A percentile compares a stretch with the other conserved stretches of the same genome.
These are phyloP conservation scores for Papilio elwesi DNA, from an alignment of 2,888 invertebrate genomes.

Conservation along the genomic window DNA sequence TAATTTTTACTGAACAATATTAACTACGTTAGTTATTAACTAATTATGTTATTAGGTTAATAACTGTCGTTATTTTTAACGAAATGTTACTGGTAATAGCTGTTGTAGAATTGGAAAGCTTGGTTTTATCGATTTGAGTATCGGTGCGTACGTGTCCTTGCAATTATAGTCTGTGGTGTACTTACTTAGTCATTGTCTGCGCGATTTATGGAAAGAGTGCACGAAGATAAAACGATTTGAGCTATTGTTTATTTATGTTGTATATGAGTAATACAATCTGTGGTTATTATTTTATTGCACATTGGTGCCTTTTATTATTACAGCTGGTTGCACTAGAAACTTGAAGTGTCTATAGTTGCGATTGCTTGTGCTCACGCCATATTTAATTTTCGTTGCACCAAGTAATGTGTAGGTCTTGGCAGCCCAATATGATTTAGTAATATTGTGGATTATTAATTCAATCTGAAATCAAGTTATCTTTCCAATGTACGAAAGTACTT, in stretches of 20 bases:
- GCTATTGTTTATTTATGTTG: constrained; percentile 8
- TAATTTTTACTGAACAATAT: too few species aligned
- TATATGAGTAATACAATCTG: constrained; percentile 27
- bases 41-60: constrained; percentile 10
- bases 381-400: too few species aligned
- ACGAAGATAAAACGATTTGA: constrained; percentile 1
- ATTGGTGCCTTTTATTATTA: constrained; percentile 2
- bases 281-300: constrained; percentile 9
- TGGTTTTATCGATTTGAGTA: constrained; percentile 36
- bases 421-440: too few species aligned
- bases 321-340: too few species aligned
- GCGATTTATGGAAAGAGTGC: constrained; percentile 1
- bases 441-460: too few species aligned
- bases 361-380: too few species aligned
- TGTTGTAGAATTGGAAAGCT: constrained; percentile 23
- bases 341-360: too few species aligned
- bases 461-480: too few species aligned
- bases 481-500: too few species aligned
- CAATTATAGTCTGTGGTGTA: neutral
- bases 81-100: neutral
- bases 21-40: neutral
- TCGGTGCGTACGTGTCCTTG: constrained; percentile 34
- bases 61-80: constrained; percentile 2
- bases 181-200: neutral
- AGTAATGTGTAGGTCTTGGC: too few species aligned